A percentile compares a stretch with the other conserved stretches of the same genome.
phyloP scores from a whole-genome alignment of 2,888 invertebrate genomes.

The Sepioteuthis lessoniana region DNA sequence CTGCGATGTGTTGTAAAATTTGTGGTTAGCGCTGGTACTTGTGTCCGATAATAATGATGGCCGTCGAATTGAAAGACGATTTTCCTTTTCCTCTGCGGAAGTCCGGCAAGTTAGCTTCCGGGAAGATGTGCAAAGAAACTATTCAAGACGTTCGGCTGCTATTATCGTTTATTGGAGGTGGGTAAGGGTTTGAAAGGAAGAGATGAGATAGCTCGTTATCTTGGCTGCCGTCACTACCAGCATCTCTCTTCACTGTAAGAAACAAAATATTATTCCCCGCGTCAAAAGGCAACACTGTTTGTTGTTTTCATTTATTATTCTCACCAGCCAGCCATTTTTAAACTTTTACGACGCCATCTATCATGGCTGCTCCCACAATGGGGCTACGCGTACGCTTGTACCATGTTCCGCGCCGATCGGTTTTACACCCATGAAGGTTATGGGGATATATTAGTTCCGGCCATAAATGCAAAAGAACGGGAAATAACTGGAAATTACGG shows the following conservation, averaged over 20 bases:
- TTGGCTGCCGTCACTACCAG: not conserved
- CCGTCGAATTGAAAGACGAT: conserved; percentile 33
- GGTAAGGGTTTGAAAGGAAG: conserved; percentile 33
- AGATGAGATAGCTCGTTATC: conserved; percentile 33
- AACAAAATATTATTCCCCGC: not conserved
- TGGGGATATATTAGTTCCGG: conserved; percentile 46
- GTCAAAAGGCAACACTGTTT: conserved; percentile 7
- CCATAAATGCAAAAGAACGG: conserved; percentile 48
- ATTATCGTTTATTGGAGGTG: not conserved
- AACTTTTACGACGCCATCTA: conserved; percentile 12
- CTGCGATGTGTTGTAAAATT: not conserved
- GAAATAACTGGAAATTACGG: conserved; percentile 40
- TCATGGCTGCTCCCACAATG: not conserved
- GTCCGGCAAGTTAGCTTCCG: conserved; percentile 33
- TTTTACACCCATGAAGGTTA: conserved; percentile 46
- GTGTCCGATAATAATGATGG: not conserved
- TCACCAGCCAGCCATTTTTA: not conserved
- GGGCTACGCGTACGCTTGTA: not conserved
- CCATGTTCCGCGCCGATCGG: conserved; percentile 34
- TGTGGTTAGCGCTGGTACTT: not conserved
- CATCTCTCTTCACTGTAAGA: not conserved
- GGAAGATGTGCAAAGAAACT: conserved; percentile 33
- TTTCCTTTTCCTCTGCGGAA: conserved; percentile 17
- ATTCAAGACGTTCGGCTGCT: not conserved
- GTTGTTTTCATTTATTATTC: conserved; percentile 9